These are phyloP conservation scores for Atherix ibis DNA, from an alignment of 2,888 invertebrate species.

Conservation along the genomic window DNA sequence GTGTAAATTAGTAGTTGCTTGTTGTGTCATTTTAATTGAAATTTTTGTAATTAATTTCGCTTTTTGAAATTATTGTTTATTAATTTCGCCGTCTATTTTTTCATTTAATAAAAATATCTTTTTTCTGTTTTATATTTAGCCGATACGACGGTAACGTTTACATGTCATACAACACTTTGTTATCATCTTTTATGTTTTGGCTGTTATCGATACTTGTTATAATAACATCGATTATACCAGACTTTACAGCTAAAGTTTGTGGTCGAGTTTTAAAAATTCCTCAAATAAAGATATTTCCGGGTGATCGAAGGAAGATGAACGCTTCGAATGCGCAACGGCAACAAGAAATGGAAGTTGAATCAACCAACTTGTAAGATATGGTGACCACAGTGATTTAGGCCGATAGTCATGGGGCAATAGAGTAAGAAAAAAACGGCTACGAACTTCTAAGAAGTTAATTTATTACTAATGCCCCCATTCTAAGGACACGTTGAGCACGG, in stretches of 20 bases:
- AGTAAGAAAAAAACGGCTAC: too few relatives aligned
- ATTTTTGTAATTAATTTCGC: not conserved
- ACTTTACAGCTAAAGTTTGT: constrained; percentile 26
- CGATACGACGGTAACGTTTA: constrained; percentile 38
- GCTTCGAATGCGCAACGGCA: too few relatives aligned
- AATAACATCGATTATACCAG: constrained; percentile 40
- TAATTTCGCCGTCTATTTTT: too few relatives aligned
- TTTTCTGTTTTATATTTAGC: constrained; percentile 18
- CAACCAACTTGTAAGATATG: too few relatives aligned
- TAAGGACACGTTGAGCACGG: too few relatives aligned
- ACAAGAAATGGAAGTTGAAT: too few relatives aligned
- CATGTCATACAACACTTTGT: constrained; percentile 43
- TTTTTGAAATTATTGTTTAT: not conserved
- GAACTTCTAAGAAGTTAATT: too few relatives aligned
- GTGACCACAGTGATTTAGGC: too few relatives aligned
- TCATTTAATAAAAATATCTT: too few relatives aligned
- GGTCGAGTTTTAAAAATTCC: constrained; percentile 13
- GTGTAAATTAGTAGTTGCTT: not conserved
- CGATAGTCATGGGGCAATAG: too few relatives aligned
- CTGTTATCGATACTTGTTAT: constrained; percentile 37
- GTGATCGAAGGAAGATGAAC: too few relatives aligned
- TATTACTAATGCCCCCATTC: too few relatives aligned
- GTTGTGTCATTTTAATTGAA: not conserved
- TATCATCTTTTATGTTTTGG: constrained; percentile 43
- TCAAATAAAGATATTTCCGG: constrained; percentile 24